A percentile compares a stretch with the other conserved stretches of the same genome.
phyloP scores from a whole-genome alignment of 1,140 invertebrate species.

The Polypedilum vanderplanki region DNA sequence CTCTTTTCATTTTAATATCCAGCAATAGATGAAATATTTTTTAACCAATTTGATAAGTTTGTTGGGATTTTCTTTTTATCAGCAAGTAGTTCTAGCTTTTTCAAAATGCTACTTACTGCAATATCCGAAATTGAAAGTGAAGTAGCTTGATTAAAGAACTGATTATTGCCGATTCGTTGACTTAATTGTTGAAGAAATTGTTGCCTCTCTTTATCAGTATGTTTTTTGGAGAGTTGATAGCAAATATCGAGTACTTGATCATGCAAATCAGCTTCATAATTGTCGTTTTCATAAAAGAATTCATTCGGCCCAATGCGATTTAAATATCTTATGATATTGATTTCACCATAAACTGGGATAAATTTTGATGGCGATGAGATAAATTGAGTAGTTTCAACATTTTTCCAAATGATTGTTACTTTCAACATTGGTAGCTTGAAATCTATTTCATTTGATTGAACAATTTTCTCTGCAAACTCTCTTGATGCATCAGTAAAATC shows the following conservation, averaged over 20 bases:
- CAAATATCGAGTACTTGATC: conserved; percentile 42
- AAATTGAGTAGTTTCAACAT: conserved; percentile 43
- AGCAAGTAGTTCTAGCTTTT: neutral
- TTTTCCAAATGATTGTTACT: conserved; percentile 42
- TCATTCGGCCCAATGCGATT: conserved; percentile 40
- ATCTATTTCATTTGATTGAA: conserved; percentile 30
- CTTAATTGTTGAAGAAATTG: neutral
- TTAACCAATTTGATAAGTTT: neutral
- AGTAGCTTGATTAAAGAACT: neutral
- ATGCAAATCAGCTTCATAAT: conserved; percentile 39
- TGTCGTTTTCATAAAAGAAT: conserved; percentile 39
- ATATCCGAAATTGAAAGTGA: neutral
- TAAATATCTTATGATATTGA: conserved; percentile 42
- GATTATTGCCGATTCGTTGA: neutral
- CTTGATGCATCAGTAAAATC: conserved; percentile 39
- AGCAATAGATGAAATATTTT: neutral
- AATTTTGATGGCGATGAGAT: conserved; percentile 43
- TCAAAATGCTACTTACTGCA: neutral
- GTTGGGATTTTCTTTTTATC: conserved; percentile 1
- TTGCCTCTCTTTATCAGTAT: neutral
- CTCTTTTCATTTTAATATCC: neutral
- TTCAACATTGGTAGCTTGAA: conserved; percentile 38
- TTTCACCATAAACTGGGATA: conserved; percentile 42
- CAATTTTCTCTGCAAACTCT: conserved; percentile 39
- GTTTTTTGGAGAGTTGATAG: conserved; percentile 36